Evolutionary conservation across 2,888 invertebrate genomes (phyloP).

Genomic region (Keiferia lycopersicella): DNA sequence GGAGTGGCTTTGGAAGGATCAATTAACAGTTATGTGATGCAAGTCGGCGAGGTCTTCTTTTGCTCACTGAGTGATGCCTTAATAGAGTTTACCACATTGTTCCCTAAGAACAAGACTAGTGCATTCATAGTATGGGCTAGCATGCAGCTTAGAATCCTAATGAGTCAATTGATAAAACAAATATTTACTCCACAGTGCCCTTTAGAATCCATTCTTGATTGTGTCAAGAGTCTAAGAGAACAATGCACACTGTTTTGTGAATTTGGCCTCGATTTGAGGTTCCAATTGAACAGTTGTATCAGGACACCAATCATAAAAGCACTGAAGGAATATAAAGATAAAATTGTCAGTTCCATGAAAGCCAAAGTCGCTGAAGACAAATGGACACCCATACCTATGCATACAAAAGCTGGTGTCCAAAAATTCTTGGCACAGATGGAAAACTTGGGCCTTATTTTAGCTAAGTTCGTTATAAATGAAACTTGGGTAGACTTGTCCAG

Average conservation of each 20-base stretch:
- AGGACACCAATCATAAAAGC: conserved; percentile 88
- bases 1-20: conserved; percentile 91
- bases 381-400: conserved; percentile 92
- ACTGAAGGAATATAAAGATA: conserved; percentile 89
- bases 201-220: conserved; percentile 91
- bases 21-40: conserved; percentile 88
- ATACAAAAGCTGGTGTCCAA: conserved; percentile 85
- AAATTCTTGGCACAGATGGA: conserved; percentile 87
- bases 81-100: conserved; percentile 84
- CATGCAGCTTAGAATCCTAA: conserved; percentile 89
- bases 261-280: conserved; percentile 94
- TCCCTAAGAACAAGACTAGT: conserved; percentile 85
- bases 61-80: conserved; percentile 88
- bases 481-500: conserved; percentile 88
- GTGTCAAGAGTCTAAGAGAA: conserved; percentile 89
- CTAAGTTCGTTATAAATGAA: conserved; percentile 83
- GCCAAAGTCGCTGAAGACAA: conserved; percentile 89
- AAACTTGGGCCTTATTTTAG: conserved; percentile 85
- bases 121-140: conserved; percentile 95
- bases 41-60: conserved; percentile 92
- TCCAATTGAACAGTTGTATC: conserved; percentile 93
- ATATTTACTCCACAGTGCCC: conserved; percentile 95
- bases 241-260: conserved; percentile 84
- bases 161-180: conserved; percentile 91
- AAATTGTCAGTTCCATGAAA: conserved; percentile 91